phyloP scores from a whole-genome alignment of 2,888 invertebrate genomes.

The Cyaniris semiargus region DNA sequence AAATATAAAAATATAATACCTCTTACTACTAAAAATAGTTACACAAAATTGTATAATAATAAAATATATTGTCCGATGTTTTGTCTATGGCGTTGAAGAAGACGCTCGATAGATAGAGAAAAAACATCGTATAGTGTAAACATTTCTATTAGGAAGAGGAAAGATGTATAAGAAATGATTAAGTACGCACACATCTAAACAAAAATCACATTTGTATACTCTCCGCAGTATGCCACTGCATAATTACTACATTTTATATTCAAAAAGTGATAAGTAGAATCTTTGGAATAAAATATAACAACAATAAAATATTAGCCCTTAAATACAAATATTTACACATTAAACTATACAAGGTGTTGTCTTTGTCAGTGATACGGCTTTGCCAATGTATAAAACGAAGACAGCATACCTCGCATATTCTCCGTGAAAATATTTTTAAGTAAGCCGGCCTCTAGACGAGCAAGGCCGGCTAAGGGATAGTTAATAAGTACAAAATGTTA shows the following conservation, averaged over 20 bases:
- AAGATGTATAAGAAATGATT: neutral
- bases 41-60: no score
- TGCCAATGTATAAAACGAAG: neutral
- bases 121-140: no score
- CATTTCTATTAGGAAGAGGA: no score
- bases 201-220: constrained; percentile 9
- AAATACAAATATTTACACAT: no score
- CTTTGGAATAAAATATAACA: constrained; percentile 14
- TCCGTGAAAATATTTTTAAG: neutral
- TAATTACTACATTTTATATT: constrained; percentile 17
- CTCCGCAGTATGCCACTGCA: neutral
- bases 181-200: constrained; percentile 5
- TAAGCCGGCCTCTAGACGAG: neutral
- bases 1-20: constrained; percentile 21
- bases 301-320: neutral
- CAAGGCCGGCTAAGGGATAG: no score
- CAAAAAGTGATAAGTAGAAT: neutral
- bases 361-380: no score
- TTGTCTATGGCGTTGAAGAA: no score
- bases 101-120: no score
- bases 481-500: constrained; percentile 4
- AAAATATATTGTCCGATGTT: no score
- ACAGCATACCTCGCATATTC: neutral
- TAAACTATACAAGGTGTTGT: no score
- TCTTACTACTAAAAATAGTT: neutral